Evolutionary conservation across 2,113 vertebrate genomes (phyloP).

Genomic region (Lycaon pictus): DNA sequence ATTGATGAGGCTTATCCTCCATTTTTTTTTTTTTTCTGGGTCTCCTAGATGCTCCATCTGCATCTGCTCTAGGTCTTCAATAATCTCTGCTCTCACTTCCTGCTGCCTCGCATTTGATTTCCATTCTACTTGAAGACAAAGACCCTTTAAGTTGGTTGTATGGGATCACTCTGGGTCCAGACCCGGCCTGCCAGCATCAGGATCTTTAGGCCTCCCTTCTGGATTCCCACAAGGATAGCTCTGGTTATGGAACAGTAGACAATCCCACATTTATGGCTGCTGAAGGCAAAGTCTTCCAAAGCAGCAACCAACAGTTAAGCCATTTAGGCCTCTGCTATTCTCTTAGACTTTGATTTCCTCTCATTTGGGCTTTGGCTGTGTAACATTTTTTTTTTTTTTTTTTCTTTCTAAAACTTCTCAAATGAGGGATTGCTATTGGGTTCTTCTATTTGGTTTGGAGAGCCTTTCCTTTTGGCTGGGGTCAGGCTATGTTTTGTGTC

Average conservation of each 20-base stretch:
- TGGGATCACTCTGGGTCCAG: not conserved
- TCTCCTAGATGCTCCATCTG: not conserved
- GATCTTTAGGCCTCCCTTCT: not conserved
- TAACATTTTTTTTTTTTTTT: not conserved
- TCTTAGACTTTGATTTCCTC: not conserved
- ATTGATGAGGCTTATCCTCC: not conserved
- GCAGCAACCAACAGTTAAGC: rapidly evolving
- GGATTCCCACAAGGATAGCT: not conserved
- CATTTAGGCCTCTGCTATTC: not conserved
- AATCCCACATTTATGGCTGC: rapidly evolving
- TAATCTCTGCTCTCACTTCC: not conserved
- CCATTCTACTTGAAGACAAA: not conserved
- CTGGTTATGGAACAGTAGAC: rapidly evolving
- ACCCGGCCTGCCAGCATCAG: not conserved
- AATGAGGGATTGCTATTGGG: rapidly evolving
- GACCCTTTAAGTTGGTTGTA: not conserved
- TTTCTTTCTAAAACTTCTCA: not conserved
- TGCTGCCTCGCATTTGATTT: not conserved
- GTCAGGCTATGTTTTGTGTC: not conserved
- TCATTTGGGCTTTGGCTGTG: not conserved
- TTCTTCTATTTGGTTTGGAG: not conserved
- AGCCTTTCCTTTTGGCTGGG: not conserved
- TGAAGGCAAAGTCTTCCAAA: not conserved
- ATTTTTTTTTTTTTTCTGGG: not conserved
- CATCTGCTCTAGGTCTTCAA: not conserved